A percentile compares a stretch with the other conserved stretches of the same genome.
Conservation (phyloP, 2,113 vertebrate genomes). For the Callospermophilus lateralis region DNA sequence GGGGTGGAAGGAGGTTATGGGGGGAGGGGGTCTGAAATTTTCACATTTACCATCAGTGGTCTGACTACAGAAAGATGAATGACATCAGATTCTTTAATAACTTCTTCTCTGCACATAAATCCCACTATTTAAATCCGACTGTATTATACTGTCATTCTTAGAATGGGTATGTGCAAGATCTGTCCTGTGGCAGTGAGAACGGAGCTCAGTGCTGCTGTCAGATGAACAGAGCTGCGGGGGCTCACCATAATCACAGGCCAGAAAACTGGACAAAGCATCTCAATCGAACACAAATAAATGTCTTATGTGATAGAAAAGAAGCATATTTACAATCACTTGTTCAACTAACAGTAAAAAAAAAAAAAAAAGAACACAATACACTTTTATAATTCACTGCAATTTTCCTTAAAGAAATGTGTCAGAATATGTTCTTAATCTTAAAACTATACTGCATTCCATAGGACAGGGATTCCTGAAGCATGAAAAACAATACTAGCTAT, state of each 20-base stretch:
- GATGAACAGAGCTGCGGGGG: background rate
- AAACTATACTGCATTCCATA: background rate
- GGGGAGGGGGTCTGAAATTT: background rate
- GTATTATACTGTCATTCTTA: background rate
- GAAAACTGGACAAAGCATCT: background rate
- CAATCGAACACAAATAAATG: constrained; percentile 7
- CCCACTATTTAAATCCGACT: background rate
- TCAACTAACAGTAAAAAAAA: background rate
- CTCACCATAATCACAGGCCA: background rate
- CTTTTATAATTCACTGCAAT: background rate
- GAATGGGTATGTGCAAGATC: background rate
- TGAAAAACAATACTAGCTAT: background rate
- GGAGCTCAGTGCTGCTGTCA: background rate
- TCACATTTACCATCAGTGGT: background rate
- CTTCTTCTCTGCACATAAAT: background rate
- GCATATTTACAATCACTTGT: background rate
- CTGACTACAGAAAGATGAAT: background rate
- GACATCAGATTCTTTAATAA: background rate
- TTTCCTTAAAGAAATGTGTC: constrained; percentile 33
- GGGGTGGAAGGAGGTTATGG: background rate
- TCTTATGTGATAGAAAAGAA: background rate
- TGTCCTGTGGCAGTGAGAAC: background rate
- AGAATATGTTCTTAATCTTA: constrained; percentile 11
- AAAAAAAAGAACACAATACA: background rate
- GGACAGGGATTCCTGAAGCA: background rate